phyloP scores from a whole-genome alignment of 2,113 vertebrate species.

The Capreolus pygargus region DNA sequence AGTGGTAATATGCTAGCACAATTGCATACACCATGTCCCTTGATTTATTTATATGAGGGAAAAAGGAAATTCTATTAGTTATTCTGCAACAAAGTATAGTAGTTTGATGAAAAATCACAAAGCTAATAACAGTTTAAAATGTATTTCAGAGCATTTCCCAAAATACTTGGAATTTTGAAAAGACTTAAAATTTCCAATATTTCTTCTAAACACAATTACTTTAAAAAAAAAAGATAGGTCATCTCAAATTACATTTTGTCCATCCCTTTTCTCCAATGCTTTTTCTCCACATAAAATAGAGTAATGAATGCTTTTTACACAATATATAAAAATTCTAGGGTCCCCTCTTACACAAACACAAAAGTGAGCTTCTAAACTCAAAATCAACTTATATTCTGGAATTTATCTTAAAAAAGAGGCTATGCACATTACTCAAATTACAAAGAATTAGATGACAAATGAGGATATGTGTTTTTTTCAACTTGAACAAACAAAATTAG shows the following conservation, averaged over 20 bases:
- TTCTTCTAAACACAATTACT: not conserved
- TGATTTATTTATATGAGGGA: conserved; percentile 5
- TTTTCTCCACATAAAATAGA: not conserved
- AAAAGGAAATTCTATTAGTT: conserved; percentile 22
- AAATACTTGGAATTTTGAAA: not conserved
- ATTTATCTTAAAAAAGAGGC: conserved; percentile 60
- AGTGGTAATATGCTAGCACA: not conserved
- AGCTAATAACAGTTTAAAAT: not conserved
- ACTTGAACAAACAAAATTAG: not conserved
- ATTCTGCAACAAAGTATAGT: conserved; percentile 5
- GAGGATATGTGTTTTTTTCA: not conserved
- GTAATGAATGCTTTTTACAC: not conserved
- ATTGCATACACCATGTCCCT: not conserved
- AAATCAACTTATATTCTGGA: conserved; percentile 57
- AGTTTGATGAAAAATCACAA: not conserved
- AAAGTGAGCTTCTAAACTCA: conserved; percentile 53
- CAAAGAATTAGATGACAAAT: not conserved
- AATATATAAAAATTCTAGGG: not conserved
- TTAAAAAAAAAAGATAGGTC: not conserved
- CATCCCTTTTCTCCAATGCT: not conserved
- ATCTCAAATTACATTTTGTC: conserved; percentile 28
- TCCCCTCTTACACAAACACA: not conserved
- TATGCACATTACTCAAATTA: conserved; percentile 50
- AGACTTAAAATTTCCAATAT: not conserved
- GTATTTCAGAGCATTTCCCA: not conserved